Base-by-base conservation (phyloP, 2,888 invertebrate genomes). In the Frankliniella intonsa region DNA sequence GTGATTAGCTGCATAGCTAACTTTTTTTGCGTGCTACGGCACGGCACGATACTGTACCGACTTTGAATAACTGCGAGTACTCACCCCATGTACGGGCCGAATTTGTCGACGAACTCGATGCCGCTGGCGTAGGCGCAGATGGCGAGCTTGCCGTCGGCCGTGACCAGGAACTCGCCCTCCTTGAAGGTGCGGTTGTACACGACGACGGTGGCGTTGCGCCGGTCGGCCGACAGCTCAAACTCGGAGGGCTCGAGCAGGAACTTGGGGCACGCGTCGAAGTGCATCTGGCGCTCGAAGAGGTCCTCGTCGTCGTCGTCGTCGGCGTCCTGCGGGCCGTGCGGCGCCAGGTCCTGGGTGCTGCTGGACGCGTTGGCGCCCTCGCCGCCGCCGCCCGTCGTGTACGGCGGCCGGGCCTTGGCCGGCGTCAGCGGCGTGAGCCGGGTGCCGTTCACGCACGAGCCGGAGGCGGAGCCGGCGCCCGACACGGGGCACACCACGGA, bases 11-110 rank as follows among this genome's bases (percentile, higher is more conserved):
- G n/a, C n/a, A n/a, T n/a, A n/a, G n/a, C n/a, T n/a, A n/a, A n/a
- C n/a, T n/a, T n/a, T n/a, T n/a, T n/a, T n/a, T n/a, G n/a, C n/a
- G n/a, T n/a, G n/a, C n/a, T n/a, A n/a, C n/a, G n/a, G n/a, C n/a
- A n/a, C n/a, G n/a, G n/a, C n/a, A n/a, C n/a, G n/a, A n/a, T n/a
- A n/a, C n/a, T n/a, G n/a, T 8, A 89, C 84, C 25, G 88, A 82
- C 5, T 90, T 86, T 84, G 89, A 89, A 49, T n/a, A n/a, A 89
- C 84, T 69, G 89, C 86, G 0, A 90, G 88, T 19, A 89, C 84
- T 84, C 88, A 89, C 5, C 88, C 88, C 86, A 88, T 87, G 65
- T 86, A 85, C 0, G 85, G 85, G 27, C 87, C 87, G 81, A 87
- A 87, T 83, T 87, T 87, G 81, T 87, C 86, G 0, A 87, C 86